Evolutionary conservation across 2,888 invertebrate species (phyloP), one percentile per base, ranked within the genome.

Genomic region (Helicoverpa assulta): DNA sequence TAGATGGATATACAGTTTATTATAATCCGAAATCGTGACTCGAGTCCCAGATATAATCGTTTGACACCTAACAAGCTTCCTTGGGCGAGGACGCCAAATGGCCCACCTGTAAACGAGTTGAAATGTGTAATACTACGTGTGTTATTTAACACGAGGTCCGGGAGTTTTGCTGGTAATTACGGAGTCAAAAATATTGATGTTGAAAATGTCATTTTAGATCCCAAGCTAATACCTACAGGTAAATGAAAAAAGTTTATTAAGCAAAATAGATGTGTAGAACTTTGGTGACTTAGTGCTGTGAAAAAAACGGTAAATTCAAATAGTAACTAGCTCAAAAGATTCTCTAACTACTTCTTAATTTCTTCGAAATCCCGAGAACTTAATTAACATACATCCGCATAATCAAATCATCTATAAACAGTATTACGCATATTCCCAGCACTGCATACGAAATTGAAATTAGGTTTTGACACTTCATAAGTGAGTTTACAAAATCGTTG

Each of bases 11-110:
- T 82, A 80, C 80, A 52, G 78, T 82, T 81, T 85, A 83, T 82
- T 84, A 85, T 82, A 85, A 86, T 81, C 75, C 74, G 16, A 81
- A 86, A 78, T 85, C 88, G 88, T 88, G 88, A 87, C 85, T 82
- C 26, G 67, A 55, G 78, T 71, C 70, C 73, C 78, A 80, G 84
- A 83, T 83, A 81, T 73, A 68, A 84, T 80, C 80, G 65, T 69
- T 68, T 76, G 74, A 82, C 80, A 81, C 74, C 68, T 80, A 81
- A 83, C 76, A 69, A 73, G 76, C 84, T 84, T 82, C 80, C 73
- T 75, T 70, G 73, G 68, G 67, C 78, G 69, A 73, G 68, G 73
- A 77, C 77, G 66, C 82, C 58, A 70, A 76, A 81, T 76, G 60
- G 70, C 64, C 60, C 66, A 80, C 68, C 78, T 74, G 81, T 75